These are phyloP conservation scores for Drosophila murphyi DNA, from an alignment of 1,140 invertebrate species.

Conservation along the genomic window DNA sequence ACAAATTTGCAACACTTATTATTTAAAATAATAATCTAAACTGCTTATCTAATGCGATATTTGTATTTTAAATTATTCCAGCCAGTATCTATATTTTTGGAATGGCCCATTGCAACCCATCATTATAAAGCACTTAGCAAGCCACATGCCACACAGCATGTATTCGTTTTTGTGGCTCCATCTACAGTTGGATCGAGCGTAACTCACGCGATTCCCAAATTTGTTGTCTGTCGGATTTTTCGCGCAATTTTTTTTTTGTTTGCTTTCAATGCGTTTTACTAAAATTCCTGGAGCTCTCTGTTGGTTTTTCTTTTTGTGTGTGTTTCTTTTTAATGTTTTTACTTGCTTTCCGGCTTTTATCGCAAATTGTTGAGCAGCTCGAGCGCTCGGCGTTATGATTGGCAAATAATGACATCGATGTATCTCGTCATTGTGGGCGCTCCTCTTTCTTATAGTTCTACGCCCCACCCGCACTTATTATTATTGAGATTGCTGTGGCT, in stretches of 20 bases:
- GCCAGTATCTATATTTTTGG: background rate
- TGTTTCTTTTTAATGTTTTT: background rate
- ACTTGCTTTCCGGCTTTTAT: slow-evolving; percentile 45
- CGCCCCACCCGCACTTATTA: slow-evolving; percentile 10
- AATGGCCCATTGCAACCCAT: background rate
- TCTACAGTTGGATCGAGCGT: background rate
- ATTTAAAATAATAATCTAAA: too few relatives aligned
- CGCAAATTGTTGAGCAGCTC: slow-evolving; percentile 38
- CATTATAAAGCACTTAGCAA: background rate
- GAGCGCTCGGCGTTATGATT: slow-evolving; percentile 49
- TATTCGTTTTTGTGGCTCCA: background rate
- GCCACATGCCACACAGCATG: background rate
- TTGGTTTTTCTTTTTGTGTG: slow-evolving; percentile 5
- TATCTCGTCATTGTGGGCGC: slow-evolving; percentile 31
- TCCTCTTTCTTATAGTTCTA: slow-evolving; percentile 31
- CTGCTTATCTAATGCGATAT: too few relatives aligned
- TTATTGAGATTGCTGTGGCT: slow-evolving; percentile 53
- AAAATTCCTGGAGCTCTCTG: background rate
- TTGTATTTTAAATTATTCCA: too few relatives aligned
- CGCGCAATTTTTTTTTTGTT: slow-evolving; percentile 2
- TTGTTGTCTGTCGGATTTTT: slow-evolving; percentile 16
- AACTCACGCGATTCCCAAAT: slow-evolving; percentile 48
- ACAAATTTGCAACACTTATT: too few relatives aligned
- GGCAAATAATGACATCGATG: slow-evolving; percentile 68
- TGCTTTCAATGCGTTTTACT: slow-evolving; percentile 29